Conservation (phyloP, 2,113 vertebrate species). For the Sander lucioperca region DNA sequence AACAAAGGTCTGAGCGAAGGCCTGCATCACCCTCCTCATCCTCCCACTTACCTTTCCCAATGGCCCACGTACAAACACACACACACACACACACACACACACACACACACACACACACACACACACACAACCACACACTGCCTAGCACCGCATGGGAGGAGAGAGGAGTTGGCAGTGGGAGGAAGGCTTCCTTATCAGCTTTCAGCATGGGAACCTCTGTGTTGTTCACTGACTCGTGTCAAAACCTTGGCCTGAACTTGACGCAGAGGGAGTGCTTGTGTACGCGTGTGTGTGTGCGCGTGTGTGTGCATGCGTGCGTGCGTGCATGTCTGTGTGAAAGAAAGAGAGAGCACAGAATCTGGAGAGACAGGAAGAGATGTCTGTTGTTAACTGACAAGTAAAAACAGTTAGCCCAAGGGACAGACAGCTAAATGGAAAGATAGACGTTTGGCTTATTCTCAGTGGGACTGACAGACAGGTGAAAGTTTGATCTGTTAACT, state of each 20-base stretch:
- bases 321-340: neutral
- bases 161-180: slow-evolving; percentile 42
- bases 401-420: slow-evolving; percentile 43
- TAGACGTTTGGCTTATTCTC: neutral
- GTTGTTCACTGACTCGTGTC: slow-evolving; percentile 68
- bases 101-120: slow-evolving; percentile 7
- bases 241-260: slow-evolving; percentile 57
- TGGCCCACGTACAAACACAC: slow-evolving; percentile 17
- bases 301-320: neutral
- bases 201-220: slow-evolving; percentile 71
- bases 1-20: slow-evolving; percentile 67
- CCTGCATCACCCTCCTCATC: slow-evolving; percentile 47
- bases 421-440: slow-evolving; percentile 33
- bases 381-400: slow-evolving; percentile 59
- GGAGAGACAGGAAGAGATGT: slow-evolving; percentile 56
- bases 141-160: slow-evolving; percentile 40
- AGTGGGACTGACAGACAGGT: slow-evolving; percentile 8
- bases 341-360: slow-evolving; percentile 18
- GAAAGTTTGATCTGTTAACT: slow-evolving; percentile 29
- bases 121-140: neutral
- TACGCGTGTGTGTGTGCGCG: slow-evolving; percentile 17
- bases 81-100: slow-evolving; percentile 11
- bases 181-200: slow-evolving; percentile 71
- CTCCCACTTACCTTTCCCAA: slow-evolving; percentile 36
- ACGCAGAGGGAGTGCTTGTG: slow-evolving; percentile 30